phyloP scores from a whole-genome alignment of 2,113 vertebrate species.

The Scomber colias region DNA sequence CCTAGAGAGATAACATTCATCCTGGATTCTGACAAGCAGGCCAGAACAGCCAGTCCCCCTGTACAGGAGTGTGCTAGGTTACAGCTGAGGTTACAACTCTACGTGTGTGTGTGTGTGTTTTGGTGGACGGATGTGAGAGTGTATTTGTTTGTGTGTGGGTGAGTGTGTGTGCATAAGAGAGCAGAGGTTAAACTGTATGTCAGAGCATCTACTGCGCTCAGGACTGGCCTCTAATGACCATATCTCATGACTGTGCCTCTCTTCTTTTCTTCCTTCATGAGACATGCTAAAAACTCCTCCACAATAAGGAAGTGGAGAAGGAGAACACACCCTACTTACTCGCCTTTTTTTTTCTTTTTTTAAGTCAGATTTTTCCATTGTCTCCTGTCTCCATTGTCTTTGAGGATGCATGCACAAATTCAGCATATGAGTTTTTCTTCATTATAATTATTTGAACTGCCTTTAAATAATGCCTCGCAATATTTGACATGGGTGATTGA shows the following conservation, averaged over 20 bases:
- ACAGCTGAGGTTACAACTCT: constrained; percentile 70
- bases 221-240: constrained; percentile 54
- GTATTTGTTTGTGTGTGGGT: constrained; percentile 44
- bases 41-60: constrained; percentile 68
- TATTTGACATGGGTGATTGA: constrained; percentile 67
- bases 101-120: constrained; percentile 38
- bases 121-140: constrained; percentile 23
- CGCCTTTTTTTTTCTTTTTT: constrained; percentile 14
- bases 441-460: constrained; percentile 67
- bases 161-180: constrained; percentile 65
- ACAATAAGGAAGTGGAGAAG: constrained; percentile 38
- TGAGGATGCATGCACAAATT: constrained; percentile 82
- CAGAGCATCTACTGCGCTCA: constrained; percentile 57
- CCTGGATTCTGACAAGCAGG: constrained; percentile 68
- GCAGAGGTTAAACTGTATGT: constrained; percentile 66
- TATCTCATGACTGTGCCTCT: constrained; percentile 43
- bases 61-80: constrained; percentile 69
- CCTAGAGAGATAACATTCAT: constrained; percentile 80
- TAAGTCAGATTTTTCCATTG: constrained; percentile 41
- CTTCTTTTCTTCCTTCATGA: constrained; percentile 51
- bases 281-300: constrained; percentile 69
- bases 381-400: constrained; percentile 59
- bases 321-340: constrained; percentile 41
- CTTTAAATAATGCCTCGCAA: constrained; percentile 70
- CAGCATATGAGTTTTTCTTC: constrained; percentile 72